phyloP scores from a whole-genome alignment of 2,113 vertebrate species.

The Neomonachus schauinslandi region DNA sequence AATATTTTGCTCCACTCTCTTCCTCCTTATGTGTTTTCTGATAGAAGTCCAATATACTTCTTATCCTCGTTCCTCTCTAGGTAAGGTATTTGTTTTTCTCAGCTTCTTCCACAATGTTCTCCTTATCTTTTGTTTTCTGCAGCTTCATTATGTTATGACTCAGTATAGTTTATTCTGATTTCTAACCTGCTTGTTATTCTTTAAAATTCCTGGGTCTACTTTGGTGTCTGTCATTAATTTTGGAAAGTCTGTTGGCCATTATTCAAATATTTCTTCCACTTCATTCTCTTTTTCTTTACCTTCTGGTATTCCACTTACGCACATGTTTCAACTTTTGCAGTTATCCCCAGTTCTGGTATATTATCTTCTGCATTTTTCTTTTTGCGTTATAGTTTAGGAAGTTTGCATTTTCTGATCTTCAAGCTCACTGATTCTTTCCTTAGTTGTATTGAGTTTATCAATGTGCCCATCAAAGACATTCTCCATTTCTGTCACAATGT shows the following conservation, averaged over 20 bases:
- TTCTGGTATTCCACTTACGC: neutral
- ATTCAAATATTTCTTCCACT: neutral
- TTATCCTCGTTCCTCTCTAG: neutral
- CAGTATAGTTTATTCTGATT: conserved; percentile 2
- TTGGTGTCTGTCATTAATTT: neutral
- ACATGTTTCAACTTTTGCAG: neutral
- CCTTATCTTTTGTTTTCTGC: neutral
- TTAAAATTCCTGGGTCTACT: neutral
- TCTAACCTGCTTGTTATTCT: neutral
- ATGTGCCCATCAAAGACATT: neutral
- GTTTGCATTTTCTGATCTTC: neutral
- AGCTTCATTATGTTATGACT: neutral
- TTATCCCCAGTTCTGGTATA: neutral
- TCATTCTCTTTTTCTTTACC: neutral
- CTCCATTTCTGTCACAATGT: neutral
- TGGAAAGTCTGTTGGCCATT: neutral
- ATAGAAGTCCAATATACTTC: neutral
- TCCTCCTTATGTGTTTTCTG: neutral
- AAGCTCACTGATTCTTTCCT: neutral
- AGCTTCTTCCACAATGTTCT: neutral
- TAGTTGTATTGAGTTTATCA: neutral
- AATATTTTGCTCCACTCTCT: neutral
- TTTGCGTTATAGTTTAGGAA: neutral
- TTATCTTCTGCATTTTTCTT: neutral
- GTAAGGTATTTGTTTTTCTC: neutral